phyloP scores from a whole-genome alignment of 2,888 invertebrate genomes.

The Platycnemis pennipes region DNA sequence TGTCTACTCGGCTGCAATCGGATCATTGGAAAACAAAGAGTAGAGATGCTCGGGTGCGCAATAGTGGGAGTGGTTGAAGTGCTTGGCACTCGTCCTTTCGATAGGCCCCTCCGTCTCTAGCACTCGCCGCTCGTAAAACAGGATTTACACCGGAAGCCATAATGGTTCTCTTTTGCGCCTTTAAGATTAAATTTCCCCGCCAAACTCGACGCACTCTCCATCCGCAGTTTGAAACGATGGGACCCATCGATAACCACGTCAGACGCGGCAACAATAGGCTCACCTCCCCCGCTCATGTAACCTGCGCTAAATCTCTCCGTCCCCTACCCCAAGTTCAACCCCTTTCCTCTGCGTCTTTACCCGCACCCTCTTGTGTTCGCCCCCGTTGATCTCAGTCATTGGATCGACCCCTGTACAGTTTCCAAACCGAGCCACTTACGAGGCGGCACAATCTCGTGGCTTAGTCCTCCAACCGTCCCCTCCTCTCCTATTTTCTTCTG shows the following conservation, averaged over 20 bases:
- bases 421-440: background rate
- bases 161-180: constrained; percentile 41
- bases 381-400: no score
- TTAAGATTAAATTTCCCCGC: constrained; percentile 55
- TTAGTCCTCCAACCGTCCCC: background rate
- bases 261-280: background rate
- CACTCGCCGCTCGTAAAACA: background rate
- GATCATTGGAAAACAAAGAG: background rate
- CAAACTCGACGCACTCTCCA: background rate
- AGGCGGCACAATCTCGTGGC: background rate
- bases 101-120: background rate
- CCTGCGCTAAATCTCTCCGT: background rate
- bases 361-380: no score
- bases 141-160: constrained; percentile 30
- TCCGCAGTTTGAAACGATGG: background rate
- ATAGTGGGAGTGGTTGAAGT: background rate
- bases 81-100: background rate
- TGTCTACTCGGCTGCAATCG: no score
- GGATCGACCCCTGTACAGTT: background rate
- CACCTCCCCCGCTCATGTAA: background rate
- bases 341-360: background rate
- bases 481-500: constrained; percentile 41
- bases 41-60: constrained; percentile 1
- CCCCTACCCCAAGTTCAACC: background rate
- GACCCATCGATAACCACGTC: background rate